Base-by-base conservation (phyloP, 1,140 invertebrate genomes). In the Ceratosolen solmsi region DNA sequence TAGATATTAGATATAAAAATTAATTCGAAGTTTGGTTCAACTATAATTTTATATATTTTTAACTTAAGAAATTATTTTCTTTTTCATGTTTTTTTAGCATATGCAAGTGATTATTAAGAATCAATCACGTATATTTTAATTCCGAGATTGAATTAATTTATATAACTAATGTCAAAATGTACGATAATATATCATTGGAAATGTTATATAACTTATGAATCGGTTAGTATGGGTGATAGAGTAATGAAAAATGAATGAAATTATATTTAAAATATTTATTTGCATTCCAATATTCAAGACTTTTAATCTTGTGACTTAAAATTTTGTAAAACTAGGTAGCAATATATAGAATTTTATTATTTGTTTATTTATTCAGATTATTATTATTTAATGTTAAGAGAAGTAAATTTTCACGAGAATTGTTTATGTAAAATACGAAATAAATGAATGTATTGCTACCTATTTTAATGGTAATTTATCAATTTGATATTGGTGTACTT, bases 141-240 rank as follows among this genome's bases (percentile, higher is more conserved):
- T n/a, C n/a, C n/a, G n/a, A n/a, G n/a, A n/a, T n/a, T n/a, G n/a
- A n/a, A n/a, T n/a, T n/a, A n/a, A n/a, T n/a, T n/a, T n/a, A n/a
- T n/a, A n/a, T n/a, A n/a, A n/a, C n/a, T n/a, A n/a, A n/a, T n/a
- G n/a, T n/a, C n/a, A n/a, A n/a, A n/a, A n/a, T n/a, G n/a, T n/a
- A 68, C 9, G 38, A 38, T 13, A 68, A 68, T 68, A 41, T 71
- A 71, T 79, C 33, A 79, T 79, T 79, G 0, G 58, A 60, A 79
- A 72, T 79, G 65, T 46, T 72, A 58, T 25, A 46, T 79, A 13
- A 77, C 27, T 25, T 13, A 17, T 78, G 11, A 36, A 63, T 11
- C 49, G 15, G 8, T 27, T 5, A 70, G 20, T 65, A 65, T 54
- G 20, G n/a, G n/a, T 46, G 41, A 46, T 46, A 51, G 70, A n/a